Evolutionary conservation across 2,113 vertebrate species (phyloP), one percentile per base, ranked within the genome.

Genomic region (Heptranchias perlo): DNA sequence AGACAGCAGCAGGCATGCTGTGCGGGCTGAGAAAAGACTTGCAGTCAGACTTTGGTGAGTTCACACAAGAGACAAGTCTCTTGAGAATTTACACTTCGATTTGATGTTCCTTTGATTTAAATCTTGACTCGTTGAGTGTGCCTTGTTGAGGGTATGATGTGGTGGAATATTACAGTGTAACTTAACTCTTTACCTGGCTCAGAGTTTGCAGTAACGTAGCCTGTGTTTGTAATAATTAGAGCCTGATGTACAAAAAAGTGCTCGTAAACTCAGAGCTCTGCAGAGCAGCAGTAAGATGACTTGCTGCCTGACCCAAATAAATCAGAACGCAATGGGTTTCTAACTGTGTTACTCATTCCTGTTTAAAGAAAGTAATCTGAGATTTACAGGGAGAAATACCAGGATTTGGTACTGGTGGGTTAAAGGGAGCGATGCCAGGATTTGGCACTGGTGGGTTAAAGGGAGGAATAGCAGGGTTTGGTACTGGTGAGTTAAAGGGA

Each of bases 21-120:
- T 98, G 98, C 96, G 98, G 98, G 96, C 97, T 98, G 96, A 98
- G 97, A 96, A 98, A 98, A 97, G 98, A 98, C 96, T 97, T 98
- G 96, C 98, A 98, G 96, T 97, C 97, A 91, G 98, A 97, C 96
- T 97, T 98, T 11, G 98, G 98, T 98, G 97, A 98, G 98, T 97
- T 69, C 54, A 25, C 23, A 21, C 3, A 58, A 25, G 25, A 39
- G 13, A 3, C 3, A 28, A 13, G 10, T 18, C 52, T 18, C n/a
- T 28, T 49, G 18, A 35, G 31, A 1, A 14, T 92, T n/a, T 61
- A 25, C 89, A 58, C 58, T 10, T 58, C 58, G 58, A 58, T 58
- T 58, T 58, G 6, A 58, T 61, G 31, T 2, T n/a, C 11, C 35
- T n/a, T 78, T 39, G 13, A 16, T 39, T 78, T 4, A 16, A 14